phyloP scores from a whole-genome alignment of 2,888 invertebrate species.

The Watsonalla cultraria region DNA sequence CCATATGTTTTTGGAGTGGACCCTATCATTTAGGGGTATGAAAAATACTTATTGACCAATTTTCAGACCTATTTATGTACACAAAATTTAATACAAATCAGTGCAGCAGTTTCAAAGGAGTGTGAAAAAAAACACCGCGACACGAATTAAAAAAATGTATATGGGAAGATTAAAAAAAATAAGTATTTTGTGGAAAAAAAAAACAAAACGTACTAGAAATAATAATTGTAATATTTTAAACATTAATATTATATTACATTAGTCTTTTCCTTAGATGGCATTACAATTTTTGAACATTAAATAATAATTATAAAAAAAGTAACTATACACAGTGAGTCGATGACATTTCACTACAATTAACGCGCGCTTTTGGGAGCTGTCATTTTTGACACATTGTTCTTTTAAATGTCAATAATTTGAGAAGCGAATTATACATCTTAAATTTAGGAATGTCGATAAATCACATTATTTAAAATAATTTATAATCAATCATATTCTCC shows the following conservation, averaged over 20 bases:
- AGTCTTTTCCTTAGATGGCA: slow-evolving; percentile 76
- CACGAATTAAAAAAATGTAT: no score
- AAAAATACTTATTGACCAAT: no score
- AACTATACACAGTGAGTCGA: slow-evolving; percentile 34
- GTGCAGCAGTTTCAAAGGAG: no score
- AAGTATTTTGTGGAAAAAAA: slow-evolving; percentile 11
- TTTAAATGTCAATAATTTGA: background rate
- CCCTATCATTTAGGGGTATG: no score
- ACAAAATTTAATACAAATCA: no score
- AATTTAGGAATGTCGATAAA: no score
- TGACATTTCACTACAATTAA: slow-evolving; percentile 14
- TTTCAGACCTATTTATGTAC: no score
- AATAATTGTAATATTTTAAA: slow-evolving; percentile 48
- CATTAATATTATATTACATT: slow-evolving; percentile 60
- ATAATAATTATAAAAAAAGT: slow-evolving; percentile 36
- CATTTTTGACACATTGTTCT: background rate
- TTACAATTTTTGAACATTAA: slow-evolving; percentile 72
- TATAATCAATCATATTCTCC: no score
- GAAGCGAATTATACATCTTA: background rate
- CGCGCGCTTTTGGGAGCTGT: background rate
- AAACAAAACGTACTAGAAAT: slow-evolving; percentile 27
- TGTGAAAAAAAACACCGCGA: no score
- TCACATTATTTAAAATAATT: no score
- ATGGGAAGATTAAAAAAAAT: slow-evolving; percentile 22
- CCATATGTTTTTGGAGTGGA: no score